Base-by-base conservation (phyloP, 2,797 vertebrate genomes). In the Australoheros facetus region DNA sequence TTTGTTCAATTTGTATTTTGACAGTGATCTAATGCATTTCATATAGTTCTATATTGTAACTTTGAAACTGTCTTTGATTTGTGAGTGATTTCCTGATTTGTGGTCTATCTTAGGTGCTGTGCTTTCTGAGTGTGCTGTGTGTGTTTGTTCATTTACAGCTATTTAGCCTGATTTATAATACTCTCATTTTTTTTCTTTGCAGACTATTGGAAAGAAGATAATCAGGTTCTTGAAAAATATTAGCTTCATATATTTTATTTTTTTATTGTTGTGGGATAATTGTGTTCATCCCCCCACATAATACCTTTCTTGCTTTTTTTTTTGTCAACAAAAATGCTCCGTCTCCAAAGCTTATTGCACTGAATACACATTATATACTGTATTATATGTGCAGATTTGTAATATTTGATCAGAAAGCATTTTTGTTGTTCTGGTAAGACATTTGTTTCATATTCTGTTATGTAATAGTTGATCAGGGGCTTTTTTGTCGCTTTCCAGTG, bases 151-250 rank as follows among this genome's bases (percentile, higher is more conserved):
- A 48, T 3, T n/a, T 60, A 7, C 9, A 75, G 21, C 11, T 53
- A 17, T 26, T 56, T 23, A 1, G 60, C 21, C 32, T 11, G 4
- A 62, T 70, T 34, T 73, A 16, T 78, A 77, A 80, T 82, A 73
- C 8, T 77, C 8, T 10, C 10, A 11, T 80, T 17, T 76, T 34
- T 30, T 73, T 87, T 93, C 82, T 92, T 95, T 94, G 69, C 97
- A 99, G 97, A 98, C 89, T 95, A 83, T 95, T 95, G 95, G 92
- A 96, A 91, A 96, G 96, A 96, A 95, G 95, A 96, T 89, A 87
- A 95, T 91, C 97, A 99, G 98, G 97, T 99, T 96, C 91, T 93
- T 75, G 48, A 81, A 48, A 86, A 89, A 86, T 71, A 82, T 88
- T 48, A 66, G 71, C 42, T 70, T 17, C 30, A 45, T 80, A 48